A percentile compares a stretch with the other conserved stretches of the same genome.
Conservation (phyloP, 2,797 vertebrate species). For the Mionectes olivaceus region DNA sequence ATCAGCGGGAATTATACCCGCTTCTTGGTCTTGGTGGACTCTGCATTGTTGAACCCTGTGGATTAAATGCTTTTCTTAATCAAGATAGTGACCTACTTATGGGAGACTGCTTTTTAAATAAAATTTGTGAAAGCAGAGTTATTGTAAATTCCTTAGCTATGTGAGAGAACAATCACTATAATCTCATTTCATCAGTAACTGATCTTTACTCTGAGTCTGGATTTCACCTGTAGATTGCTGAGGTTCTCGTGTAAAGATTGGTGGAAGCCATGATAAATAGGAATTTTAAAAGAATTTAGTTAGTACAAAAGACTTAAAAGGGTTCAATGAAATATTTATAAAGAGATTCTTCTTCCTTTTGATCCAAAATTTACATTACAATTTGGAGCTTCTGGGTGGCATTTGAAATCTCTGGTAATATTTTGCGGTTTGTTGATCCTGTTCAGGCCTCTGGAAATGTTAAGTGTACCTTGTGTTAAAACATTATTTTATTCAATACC, state of each 20-base stretch:
- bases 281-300: background rate
- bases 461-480: background rate
- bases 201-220: background rate
- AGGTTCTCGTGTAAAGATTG: background rate
- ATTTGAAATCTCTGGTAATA: background rate
- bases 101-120: background rate
- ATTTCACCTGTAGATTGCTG: background rate
- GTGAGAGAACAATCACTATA: background rate
- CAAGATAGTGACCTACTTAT: background rate
- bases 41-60: background rate
- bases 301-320: background rate
- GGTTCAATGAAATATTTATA: background rate
- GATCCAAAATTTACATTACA: background rate
- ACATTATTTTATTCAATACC: background rate
- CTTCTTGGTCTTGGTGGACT: background rate
- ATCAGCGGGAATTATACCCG: background rate
- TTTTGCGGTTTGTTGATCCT: background rate
- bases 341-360: background rate
- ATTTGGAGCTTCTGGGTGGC: background rate
- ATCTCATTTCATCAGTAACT: background rate
- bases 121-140: background rate
- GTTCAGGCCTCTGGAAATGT: background rate
- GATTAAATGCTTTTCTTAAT: background rate
- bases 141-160: background rate
- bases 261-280: background rate